These are phyloP conservation scores for Pristionchus arcanus DNA, from an alignment of 2,888 invertebrate species.

Conservation along the genomic window DNA sequence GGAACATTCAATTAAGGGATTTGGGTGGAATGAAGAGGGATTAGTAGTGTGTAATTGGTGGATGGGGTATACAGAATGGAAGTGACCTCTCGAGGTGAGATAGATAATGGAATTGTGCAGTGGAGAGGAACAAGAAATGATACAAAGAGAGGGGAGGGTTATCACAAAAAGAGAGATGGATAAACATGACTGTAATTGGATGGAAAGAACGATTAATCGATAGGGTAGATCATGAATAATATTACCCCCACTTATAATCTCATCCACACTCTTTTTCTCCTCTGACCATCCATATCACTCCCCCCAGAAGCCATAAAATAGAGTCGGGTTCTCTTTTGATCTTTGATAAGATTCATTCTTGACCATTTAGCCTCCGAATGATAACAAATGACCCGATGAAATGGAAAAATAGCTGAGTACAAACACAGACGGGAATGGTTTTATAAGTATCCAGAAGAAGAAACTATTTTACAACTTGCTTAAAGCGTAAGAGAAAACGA, in stretches of 20 bases:
- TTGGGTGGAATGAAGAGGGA: conserved; percentile 22
- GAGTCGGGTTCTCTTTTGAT: conserved; percentile 44
- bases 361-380: conserved; percentile 47
- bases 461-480: not conserved
- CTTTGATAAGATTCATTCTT: conserved; percentile 30
- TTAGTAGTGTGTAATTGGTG: conserved; percentile 28
- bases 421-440: not conserved
- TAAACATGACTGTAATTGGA: conserved; percentile 39
- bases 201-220: not conserved
- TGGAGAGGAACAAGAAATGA: conserved; percentile 37
- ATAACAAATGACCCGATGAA: conserved; percentile 32
- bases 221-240: not conserved
- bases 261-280: not conserved
- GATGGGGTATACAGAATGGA: not conserved
- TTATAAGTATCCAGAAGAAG: not conserved
- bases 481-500: not conserved
- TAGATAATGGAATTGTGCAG: conserved; percentile 50
- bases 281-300: not conserved
- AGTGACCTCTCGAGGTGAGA: conserved; percentile 51
- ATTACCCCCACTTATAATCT: not conserved
- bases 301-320: conserved; percentile 45
- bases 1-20: conserved; percentile 48
- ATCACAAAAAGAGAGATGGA: conserved; percentile 41
- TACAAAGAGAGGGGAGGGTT: conserved; percentile 19
- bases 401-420: not conserved